These are phyloP conservation scores for Gryon sp. DNA, from an alignment of 1,140 invertebrate species.

Conservation along the genomic window DNA sequence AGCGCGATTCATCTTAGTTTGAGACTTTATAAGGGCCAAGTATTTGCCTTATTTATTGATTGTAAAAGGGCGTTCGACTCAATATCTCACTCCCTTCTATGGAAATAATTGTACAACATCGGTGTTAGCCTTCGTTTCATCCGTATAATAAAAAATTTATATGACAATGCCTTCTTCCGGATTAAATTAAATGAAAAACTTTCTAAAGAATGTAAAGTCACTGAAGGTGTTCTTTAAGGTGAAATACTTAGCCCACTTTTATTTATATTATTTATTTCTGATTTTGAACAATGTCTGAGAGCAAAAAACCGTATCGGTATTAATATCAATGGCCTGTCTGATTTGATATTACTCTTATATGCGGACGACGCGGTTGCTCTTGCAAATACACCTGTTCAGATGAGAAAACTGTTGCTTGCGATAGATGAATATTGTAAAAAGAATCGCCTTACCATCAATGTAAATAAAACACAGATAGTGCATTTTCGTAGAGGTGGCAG, in stretches of 20 bases:
- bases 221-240: not conserved
- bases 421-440: not conserved
- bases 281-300: not conserved
- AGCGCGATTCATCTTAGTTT: not conserved
- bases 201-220: not conserved
- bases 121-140: not conserved
- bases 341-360: not conserved
- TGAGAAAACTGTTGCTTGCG: not conserved
- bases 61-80: not conserved
- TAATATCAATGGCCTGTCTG: not conserved
- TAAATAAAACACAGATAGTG: not conserved
- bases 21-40: not conserved
- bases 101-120: not conserved
- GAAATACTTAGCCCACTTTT: not conserved
- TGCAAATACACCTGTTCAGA: not conserved
- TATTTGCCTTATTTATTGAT: not conserved
- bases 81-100: not conserved
- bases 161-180: not conserved
- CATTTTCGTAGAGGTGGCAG: not conserved
- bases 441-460: not conserved
- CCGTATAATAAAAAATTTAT: not conserved
- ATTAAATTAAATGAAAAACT: not conserved
- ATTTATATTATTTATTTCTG: not conserved
- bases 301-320: not conserved
- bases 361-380: not conserved